phyloP scores from a whole-genome alignment of 1,140 invertebrate species.

The Polypedilum pembai region DNA sequence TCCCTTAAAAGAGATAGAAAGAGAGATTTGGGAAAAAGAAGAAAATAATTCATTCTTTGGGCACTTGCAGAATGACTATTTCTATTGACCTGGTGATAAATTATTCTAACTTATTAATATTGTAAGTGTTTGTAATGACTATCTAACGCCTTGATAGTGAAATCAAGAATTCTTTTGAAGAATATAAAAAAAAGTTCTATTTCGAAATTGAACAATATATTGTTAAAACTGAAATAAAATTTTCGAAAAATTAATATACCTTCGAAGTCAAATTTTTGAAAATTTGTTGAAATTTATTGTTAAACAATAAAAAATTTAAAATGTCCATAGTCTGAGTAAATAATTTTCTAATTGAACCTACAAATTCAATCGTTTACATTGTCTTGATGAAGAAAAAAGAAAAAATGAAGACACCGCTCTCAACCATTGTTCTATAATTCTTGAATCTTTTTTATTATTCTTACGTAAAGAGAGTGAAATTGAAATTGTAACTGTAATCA shows the following conservation, averaged over 20 bases:
- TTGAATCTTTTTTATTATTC: neutral
- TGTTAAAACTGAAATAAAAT: too few species aligned
- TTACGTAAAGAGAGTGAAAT: neutral
- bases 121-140: too few species aligned
- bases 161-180: too few species aligned
- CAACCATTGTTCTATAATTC: neutral
- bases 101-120: too few species aligned
- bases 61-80: neutral
- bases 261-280: too few species aligned
- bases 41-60: neutral
- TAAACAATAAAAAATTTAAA: too few species aligned
- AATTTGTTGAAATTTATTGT: too few species aligned
- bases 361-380: neutral
- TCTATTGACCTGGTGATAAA: neutral
- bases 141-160: too few species aligned
- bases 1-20: too few species aligned
- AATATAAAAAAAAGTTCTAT: too few species aligned
- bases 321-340: neutral
- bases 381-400: neutral
- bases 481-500: slow-evolving; percentile 13
- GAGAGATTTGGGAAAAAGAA: neutral
- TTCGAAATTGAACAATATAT: too few species aligned
- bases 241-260: too few species aligned
- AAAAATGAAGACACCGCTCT: neutral
- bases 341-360: neutral